phyloP scores from a whole-genome alignment of 2,113 vertebrate genomes.

The Mustela lutreola region DNA sequence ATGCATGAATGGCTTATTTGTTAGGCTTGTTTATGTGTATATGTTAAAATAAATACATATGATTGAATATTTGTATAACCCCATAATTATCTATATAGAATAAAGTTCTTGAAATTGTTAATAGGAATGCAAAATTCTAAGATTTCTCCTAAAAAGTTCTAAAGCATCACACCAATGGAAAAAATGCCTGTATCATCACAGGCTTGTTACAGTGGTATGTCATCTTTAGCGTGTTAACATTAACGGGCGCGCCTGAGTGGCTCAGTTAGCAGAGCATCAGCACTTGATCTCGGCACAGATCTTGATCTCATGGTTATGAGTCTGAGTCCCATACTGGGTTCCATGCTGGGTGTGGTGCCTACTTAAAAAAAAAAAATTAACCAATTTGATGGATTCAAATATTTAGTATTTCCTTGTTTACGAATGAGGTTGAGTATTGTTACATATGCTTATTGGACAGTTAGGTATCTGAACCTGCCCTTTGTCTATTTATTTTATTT shows the following conservation, averaged over 20 bases:
- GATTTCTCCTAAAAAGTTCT: background rate
- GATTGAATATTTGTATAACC: background rate
- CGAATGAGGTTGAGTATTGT: background rate
- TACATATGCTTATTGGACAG: background rate
- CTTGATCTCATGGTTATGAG: background rate
- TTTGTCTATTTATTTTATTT: constrained; percentile 22
- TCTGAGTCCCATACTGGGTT: background rate
- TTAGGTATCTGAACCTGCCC: background rate
- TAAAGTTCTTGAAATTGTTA: background rate
- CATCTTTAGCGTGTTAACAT: background rate
- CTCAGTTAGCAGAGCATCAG: background rate
- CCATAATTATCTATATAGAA: background rate
- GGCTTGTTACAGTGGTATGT: background rate
- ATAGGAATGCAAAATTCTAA: background rate
- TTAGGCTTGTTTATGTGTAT: background rate
- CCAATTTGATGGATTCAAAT: background rate
- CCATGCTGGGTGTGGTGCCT: background rate
- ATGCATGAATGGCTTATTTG: background rate
- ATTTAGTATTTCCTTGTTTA: background rate
- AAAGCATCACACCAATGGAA: background rate
- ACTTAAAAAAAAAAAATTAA: background rate
- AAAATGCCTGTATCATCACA: background rate
- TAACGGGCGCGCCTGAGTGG: background rate
- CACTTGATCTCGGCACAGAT: background rate
- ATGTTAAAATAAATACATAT: background rate